Evolutionary conservation across 2,113 vertebrate genomes (phyloP), one percentile per base, ranked within the genome.

Genomic region (Thamnaconus septentrionalis): DNA sequence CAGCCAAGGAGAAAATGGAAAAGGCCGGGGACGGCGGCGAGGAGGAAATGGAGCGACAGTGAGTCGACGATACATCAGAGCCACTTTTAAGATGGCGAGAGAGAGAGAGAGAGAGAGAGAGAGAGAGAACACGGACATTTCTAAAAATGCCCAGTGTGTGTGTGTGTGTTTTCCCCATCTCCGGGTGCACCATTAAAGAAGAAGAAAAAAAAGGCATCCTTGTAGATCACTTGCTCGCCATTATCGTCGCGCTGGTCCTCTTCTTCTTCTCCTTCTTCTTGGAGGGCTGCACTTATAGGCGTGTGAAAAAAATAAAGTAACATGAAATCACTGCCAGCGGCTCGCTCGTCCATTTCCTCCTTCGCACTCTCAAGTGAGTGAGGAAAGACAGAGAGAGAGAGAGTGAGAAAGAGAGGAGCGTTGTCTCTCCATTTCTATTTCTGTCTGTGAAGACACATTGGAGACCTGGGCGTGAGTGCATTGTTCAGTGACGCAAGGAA

Each of bases 401-500:
- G 18, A 31, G 18, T 31, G 18, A 31, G 18, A 31, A 31, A 31
- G 18, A 31, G 18, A 31, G 18, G 18, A 31, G 18, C 18, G 18
- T 31, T 31, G 18, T 31, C 18, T 31, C 18, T 31, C 18, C 18
- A 31, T 31, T 67, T 10, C 7, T 50, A 11, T 50, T 42, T 41
- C 31, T n/a, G 53, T 42, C 66, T 72, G 59, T 61, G 65, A 81
- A 70, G 71, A 61, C 57, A 71, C 61, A 51, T 74, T 66, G 65
- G 75, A 53, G 64, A 50, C 10, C 68, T 53, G 55, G 61, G 67
- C n/a, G 49, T 68, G 73, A 88, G 76, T 66, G 67, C 69, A 78
- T 82, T 86, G 87, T 82, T 89, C 80, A 87, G 53, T 71, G 67
- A 64, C 83, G 82, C 82, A 82, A 68, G 53, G 63, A 66, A 69